Conservation (phyloP, 2,888 invertebrate species). For the Caenorhabditis japonica region DNA sequence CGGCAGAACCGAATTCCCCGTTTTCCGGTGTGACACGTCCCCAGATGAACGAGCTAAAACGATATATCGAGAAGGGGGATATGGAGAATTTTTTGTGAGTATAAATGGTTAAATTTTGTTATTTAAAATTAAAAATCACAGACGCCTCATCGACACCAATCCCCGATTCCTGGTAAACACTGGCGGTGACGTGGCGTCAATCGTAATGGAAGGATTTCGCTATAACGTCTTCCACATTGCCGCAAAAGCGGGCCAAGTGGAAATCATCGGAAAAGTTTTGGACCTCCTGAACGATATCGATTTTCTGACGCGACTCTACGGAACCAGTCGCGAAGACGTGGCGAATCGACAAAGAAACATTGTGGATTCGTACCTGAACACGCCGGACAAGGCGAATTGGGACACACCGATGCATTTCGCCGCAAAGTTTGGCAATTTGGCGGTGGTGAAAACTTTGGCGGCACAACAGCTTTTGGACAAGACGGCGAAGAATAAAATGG, state of each 20-base stretch:
- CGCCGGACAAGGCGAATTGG: constrained; percentile 58
- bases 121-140: constrained; percentile 5
- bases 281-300: constrained; percentile 14
- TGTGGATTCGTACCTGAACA: constrained; percentile 58
- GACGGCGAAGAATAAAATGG: constrained; percentile 42
- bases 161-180: constrained; percentile 64
- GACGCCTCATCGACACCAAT: constrained; percentile 46
- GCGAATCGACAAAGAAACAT: constrained; percentile 48
- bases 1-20: constrained; percentile 46
- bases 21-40: constrained; percentile 50
- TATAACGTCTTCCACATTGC: constrained; percentile 65
- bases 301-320: constrained; percentile 40
- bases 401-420: constrained; percentile 65
- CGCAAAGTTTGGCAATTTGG: constrained; percentile 57
- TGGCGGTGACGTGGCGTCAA: constrained; percentile 60
- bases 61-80: constrained; percentile 52
- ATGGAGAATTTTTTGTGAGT: constrained; percentile 51
- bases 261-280: constrained; percentile 33
- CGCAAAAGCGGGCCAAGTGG: constrained; percentile 48
- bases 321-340: constrained; percentile 43
- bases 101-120: not conserved
- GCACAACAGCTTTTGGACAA: constrained; percentile 16
- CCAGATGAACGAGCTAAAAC: constrained; percentile 59
- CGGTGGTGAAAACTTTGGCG: constrained; percentile 47
- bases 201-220: constrained; percentile 64